Base-by-base conservation (phyloP, 1,140 invertebrate species). In the Cydia fagiglandana region DNA sequence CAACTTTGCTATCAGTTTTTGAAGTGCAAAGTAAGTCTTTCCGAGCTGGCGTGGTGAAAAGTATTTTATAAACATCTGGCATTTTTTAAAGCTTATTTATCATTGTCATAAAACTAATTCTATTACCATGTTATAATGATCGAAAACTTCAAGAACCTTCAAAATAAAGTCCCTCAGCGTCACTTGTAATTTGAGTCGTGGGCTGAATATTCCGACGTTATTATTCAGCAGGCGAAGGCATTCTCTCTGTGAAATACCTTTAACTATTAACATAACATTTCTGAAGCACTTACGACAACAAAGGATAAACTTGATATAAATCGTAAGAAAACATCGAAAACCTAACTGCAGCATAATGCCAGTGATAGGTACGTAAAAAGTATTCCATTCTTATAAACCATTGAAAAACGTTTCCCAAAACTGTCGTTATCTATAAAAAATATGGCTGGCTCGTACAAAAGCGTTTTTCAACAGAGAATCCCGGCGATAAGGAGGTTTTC, bases 401-500 rank as follows among this genome's bases (percentile, higher is more conserved):
- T 70, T 38, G 15, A 70, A 38, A 20, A 61, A 61, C 17, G 66
- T 45, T 20, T 38, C 5, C 66, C 66, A 34, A 70, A 70, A 70
- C 66, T 70, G 66, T 17, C 66, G 28, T 17, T 70, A 70, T 70
- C 66, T 70, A 38, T 17, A 38, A 38, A 24, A 38, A 70, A 70
- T 70, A 70, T 70, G 66, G 66, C 66, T 15, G n/a, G 5, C 34
- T 34, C 66, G 66, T 70, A 38, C 66, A 70, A 70, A 17, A 13
- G 30, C 66, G 66, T 70, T 70, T 70, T 70, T 45, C 66, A 70
- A 45, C 66, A 70, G 41, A 70, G 66, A 70, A 41, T 70, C 30
- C 53, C 1, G 17, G 66, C 34, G 66, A 70, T 70, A 70, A 70
- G 64, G 24, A 53, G 30, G 66, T 38, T 70, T 68, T 20, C 66